Conservation (phyloP, 2,888 invertebrate genomes). For the Limnephilus lunatus region DNA sequence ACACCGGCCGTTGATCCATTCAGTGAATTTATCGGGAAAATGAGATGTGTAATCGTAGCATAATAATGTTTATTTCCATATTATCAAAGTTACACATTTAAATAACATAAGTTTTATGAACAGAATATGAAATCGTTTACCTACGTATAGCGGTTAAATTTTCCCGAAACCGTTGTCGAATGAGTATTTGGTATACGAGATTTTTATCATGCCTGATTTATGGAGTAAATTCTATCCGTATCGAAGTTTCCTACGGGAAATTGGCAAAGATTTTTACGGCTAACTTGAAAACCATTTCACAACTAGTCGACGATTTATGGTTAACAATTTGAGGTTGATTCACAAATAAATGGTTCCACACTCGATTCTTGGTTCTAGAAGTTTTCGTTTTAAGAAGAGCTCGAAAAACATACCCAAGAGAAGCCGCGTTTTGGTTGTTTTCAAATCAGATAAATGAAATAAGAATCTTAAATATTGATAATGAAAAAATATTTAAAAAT, state of each 20-base stretch:
- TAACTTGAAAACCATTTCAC: constrained; percentile 49
- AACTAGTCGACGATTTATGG: constrained; percentile 41
- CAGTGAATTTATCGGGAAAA: not conserved
- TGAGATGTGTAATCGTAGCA: too few species aligned
- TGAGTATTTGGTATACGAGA: constrained; percentile 44
- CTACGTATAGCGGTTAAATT: constrained; percentile 8
- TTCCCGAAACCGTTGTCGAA: not conserved
- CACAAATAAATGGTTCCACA: constrained; percentile 43
- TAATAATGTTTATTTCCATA: not conserved
- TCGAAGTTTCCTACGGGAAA: constrained; percentile 48
- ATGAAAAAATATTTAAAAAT: too few species aligned
- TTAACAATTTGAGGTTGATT: constrained; percentile 46
- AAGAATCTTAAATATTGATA: not conserved
- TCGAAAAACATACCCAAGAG: not conserved
- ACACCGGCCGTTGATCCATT: not conserved
- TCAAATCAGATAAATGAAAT: not conserved
- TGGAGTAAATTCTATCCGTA: constrained; percentile 53
- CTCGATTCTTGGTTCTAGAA: not conserved
- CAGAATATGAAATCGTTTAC: not conserved
- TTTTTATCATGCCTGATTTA: constrained; percentile 51
- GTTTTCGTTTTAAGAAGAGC: not conserved
- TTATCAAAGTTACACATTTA: not conserved
- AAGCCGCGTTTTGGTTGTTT: not conserved
- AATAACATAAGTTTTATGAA: not conserved
- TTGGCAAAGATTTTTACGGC: constrained; percentile 48